A percentile compares a stretch with the other conserved stretches of the same genome.
These are phyloP conservation scores for Smutsia temminckii DNA, from an alignment of 2,797 vertebrate species.

Conservation along the genomic window DNA sequence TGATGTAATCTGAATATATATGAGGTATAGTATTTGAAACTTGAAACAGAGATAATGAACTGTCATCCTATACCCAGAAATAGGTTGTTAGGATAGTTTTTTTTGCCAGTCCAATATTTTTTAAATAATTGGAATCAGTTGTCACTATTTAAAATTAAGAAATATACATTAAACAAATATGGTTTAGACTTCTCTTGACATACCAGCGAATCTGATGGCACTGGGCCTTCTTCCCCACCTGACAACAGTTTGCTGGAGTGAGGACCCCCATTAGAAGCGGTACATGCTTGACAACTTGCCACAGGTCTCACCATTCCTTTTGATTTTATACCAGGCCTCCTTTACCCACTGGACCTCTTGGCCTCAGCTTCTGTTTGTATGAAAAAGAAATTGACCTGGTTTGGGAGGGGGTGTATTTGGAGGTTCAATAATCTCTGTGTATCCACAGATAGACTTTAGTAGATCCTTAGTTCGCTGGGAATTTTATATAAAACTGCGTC, in stretches of 20 bases:
- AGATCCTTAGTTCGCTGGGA: neutral
- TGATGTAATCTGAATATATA: neutral
- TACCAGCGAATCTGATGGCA: neutral
- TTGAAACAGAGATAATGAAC: neutral
- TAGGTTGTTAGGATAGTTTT: neutral
- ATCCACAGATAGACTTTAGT: neutral
- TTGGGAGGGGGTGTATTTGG: accelerated
- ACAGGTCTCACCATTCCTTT: no score
- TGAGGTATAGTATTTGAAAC: neutral
- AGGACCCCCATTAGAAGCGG: accelerated
- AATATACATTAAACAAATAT: neutral
- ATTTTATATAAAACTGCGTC: neutral
- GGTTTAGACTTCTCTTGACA: neutral
- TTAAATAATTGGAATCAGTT: neutral
- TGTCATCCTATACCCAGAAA: neutral
- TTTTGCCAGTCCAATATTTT: neutral
- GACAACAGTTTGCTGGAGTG: neutral
- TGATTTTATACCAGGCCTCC: neutral
- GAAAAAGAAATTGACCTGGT: neutral
- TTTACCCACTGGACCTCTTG: neutral
- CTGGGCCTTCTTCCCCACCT: neutral
- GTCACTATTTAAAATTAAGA: neutral
- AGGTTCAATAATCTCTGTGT: neutral
- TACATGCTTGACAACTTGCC: neutral
- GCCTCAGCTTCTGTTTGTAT: neutral